Base-by-base conservation (phyloP, 1,140 invertebrate genomes). In the Leucophenga varia region DNA sequence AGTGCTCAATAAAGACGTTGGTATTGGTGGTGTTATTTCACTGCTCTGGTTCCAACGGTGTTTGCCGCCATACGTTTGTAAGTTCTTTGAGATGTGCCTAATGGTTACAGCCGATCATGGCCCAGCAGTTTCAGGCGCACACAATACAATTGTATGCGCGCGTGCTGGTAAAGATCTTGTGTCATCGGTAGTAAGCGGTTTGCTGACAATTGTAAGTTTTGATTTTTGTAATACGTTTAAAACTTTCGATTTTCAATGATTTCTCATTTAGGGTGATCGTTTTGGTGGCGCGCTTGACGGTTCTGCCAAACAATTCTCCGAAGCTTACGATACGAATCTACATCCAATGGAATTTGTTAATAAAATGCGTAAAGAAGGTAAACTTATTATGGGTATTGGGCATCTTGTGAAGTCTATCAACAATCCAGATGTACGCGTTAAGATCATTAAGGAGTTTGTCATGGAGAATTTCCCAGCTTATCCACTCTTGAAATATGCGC, bases 101-200 rank as follows among this genome's bases (percentile, higher is more conserved):
- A 98, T 99, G 86, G 90, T 99, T 21, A 99, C 97, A 1, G 97
- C 97, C 38, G 97, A 99, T 80, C 97, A 99, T 76, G 97, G 97
- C 18, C 97, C 97, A 0, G 97, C 97, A 9, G 97, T 99, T 0
- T 97, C 93, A 7, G 97, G 97, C 13, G 97, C 97, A 0, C 97
- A 99, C 75, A 99, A 99, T 76, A 99, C 97, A 12, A 99, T 99
- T 75, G 97, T 99, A 6, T 98, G 95, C 71, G 96, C 97, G 2
- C 79, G 97, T 52, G 97, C 97, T 36, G 97, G 97, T 14, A 99
- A 99, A 80, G 97, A 99, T 83, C 82, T 99, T 17, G 93, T 99
- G 35, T 99, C 96, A 2, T 96, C 92, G 18, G 92, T 95, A 7
- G 92, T 97, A 30, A 97, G 95, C 55, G 97, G 97, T 20, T 81